phyloP scores from a whole-genome alignment of 2,888 invertebrate genomes.

The Nymphalis urticae region DNA sequence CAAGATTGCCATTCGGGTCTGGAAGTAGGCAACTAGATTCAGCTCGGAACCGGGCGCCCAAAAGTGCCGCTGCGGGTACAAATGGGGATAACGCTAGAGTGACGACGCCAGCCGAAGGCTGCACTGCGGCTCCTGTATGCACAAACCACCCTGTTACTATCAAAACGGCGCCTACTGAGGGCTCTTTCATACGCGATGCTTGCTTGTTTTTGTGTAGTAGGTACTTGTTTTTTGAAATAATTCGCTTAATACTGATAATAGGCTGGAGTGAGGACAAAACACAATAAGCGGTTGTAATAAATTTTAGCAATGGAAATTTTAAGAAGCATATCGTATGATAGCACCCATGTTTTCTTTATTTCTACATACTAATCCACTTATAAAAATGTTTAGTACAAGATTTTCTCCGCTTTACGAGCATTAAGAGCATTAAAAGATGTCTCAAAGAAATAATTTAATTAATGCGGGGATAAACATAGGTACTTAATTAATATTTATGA shows the following conservation, averaged over 20 bases:
- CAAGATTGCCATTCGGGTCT: slow-evolving; percentile 92
- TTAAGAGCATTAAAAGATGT: slow-evolving; percentile 33
- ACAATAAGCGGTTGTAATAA: slow-evolving; percentile 22
- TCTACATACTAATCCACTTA: slow-evolving; percentile 33
- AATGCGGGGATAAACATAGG: slow-evolving; percentile 34
- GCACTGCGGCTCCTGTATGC: slow-evolving; percentile 81
- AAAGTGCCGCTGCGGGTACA: slow-evolving; percentile 88
- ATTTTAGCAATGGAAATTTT: slow-evolving; percentile 1
- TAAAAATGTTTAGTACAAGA: slow-evolving; percentile 41
- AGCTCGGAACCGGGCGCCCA: slow-evolving; percentile 90
- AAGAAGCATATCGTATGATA: slow-evolving; percentile 40
- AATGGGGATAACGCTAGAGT: slow-evolving; percentile 83
- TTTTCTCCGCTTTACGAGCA: slow-evolving; percentile 39
- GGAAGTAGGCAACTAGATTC: slow-evolving; percentile 89
- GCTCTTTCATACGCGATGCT: slow-evolving; percentile 41
- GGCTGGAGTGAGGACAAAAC: slow-evolving; percentile 21
- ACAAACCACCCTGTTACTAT: slow-evolving; percentile 78
- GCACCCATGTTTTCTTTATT: slow-evolving; percentile 32
- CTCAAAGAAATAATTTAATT: slow-evolving; percentile 37
- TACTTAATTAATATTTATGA: slow-evolving; percentile 42
- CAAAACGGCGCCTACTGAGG: slow-evolving; percentile 31
- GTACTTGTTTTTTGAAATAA: slow-evolving; percentile 19
- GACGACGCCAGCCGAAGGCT: slow-evolving; percentile 82
- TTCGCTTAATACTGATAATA: slow-evolving; percentile 11
- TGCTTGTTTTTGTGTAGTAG: slow-evolving; percentile 23